These are phyloP conservation scores for Babylonia areolata DNA, from an alignment of 1,140 invertebrate genomes.

Conservation along the genomic window DNA sequence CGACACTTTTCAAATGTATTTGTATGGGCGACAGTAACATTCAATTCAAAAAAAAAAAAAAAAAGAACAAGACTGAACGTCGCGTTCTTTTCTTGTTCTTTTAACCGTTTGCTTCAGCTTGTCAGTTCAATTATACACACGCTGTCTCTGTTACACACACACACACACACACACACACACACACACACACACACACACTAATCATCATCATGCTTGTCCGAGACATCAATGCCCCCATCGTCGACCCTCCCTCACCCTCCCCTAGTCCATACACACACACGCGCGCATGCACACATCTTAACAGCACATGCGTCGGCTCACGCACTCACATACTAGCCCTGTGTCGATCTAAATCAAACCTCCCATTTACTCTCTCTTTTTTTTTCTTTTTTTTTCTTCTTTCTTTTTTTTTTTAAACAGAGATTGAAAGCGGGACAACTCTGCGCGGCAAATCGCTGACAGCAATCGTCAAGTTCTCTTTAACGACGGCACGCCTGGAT, in stretches of 20 bases:
- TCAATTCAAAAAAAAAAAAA: no score
- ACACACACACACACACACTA: no score
- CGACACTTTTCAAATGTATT: no score
- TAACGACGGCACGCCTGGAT: constrained; percentile 6
- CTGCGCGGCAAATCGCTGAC: background rate
- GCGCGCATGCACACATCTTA: background rate
- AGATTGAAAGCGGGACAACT: background rate
- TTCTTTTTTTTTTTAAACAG: background rate
- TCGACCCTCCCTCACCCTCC: background rate
- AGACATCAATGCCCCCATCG: no score
- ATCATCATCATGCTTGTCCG: no score
- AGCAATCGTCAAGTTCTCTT: constrained; percentile 1
- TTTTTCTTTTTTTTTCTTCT: background rate
- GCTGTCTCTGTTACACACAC: background rate
- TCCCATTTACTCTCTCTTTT: background rate
- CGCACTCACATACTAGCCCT: background rate
- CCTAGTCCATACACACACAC: background rate
- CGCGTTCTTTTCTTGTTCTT: no score
- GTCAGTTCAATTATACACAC: no score
- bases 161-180: background rate
- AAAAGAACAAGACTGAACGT: no score
- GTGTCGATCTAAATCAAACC: background rate
- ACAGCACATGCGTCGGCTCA: no score
- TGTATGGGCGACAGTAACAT: no score
- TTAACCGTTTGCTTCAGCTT: no score